Conservation (phyloP, 2,113 vertebrate genomes). For the Mola mola region DNA sequence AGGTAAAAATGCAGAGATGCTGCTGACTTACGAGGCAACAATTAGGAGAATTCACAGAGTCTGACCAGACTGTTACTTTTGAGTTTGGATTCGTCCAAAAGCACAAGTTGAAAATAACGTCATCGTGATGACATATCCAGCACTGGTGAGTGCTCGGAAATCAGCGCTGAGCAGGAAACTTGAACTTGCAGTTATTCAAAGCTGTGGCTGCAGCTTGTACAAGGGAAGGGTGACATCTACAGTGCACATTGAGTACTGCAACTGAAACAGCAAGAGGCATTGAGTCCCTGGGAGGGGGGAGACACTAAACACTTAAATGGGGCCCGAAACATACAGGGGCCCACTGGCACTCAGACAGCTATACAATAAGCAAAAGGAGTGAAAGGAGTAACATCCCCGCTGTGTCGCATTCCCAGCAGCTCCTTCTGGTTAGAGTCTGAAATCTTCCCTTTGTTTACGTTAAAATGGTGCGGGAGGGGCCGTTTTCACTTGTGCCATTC, state of each 20-base stretch:
- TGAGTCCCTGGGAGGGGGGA: slow-evolving; percentile 32
- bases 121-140: slow-evolving; percentile 35
- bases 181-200: slow-evolving; percentile 41
- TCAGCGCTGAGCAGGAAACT: slow-evolving; percentile 23
- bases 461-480: slow-evolving; percentile 31
- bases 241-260: slow-evolving; percentile 61
- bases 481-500: slow-evolving; percentile 10
- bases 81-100: not conserved
- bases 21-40: too few species aligned
- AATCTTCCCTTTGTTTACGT: slow-evolving; percentile 41
- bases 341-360: slow-evolving; percentile 69
- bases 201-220: slow-evolving; percentile 37
- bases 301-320: slow-evolving; percentile 44
- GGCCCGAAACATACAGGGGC: slow-evolving; percentile 52
- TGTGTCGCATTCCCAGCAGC: slow-evolving; percentile 11
- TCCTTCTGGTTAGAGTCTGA: slow-evolving; percentile 25
- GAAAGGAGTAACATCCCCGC: slow-evolving; percentile 28
- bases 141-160: slow-evolving; percentile 30
- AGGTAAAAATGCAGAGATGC: slow-evolving; percentile 24
- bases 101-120: slow-evolving; percentile 37
- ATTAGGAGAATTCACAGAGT: slow-evolving; percentile 46
- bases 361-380: slow-evolving; percentile 63
- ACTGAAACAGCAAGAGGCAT: slow-evolving; percentile 51
- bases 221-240: slow-evolving; percentile 53
- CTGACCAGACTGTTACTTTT: slow-evolving; percentile 20